Evolutionary conservation across 1,140 invertebrate genomes (phyloP).

Genomic region (Pristionchus pacificus): DNA sequence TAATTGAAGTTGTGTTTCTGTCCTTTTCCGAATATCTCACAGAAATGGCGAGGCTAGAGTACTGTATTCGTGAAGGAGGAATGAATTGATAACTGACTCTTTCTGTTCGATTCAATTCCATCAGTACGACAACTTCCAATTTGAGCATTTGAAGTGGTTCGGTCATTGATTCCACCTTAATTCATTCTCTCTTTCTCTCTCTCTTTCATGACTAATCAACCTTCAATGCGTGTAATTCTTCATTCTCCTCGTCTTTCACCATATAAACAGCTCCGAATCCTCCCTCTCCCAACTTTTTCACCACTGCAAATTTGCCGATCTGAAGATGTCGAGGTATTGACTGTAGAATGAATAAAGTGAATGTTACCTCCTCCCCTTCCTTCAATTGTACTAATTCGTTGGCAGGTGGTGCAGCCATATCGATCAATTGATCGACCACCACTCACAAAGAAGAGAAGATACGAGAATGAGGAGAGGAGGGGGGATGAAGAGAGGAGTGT

Average conservation of each 20-base stretch:
- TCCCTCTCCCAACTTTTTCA: constrained; percentile 37
- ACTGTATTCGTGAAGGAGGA: constrained; percentile 4
- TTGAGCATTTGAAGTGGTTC: constrained; percentile 26
- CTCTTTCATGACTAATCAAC: too few species aligned
- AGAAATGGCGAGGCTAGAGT: constrained; percentile 18
- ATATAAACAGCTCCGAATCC: constrained; percentile 33
- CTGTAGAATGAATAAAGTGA: neutral
- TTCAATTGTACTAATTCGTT: constrained; percentile 24
- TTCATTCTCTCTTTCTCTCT: too few species aligned
- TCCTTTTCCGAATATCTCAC: constrained; percentile 22
- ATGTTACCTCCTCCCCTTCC: constrained; percentile 13
- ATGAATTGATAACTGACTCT: neutral
- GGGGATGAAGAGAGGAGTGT: neutral
- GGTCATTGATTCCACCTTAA: neutral
- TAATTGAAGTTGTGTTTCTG: constrained; percentile 34
- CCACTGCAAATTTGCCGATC: constrained; percentile 24
- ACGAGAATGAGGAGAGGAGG: too few species aligned
- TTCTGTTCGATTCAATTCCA: constrained; percentile 32
- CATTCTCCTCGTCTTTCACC: constrained; percentile 13
- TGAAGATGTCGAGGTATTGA: neutral
- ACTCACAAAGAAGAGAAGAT: too few species aligned
- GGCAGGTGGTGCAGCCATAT: neutral
- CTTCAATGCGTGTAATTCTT: neutral
- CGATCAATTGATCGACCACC: too few species aligned
- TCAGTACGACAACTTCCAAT: constrained; percentile 46